Evolutionary conservation across 2,888 invertebrate genomes (phyloP), one percentile per base, ranked within the genome.

Genomic region (Tipula lateralis): DNA sequence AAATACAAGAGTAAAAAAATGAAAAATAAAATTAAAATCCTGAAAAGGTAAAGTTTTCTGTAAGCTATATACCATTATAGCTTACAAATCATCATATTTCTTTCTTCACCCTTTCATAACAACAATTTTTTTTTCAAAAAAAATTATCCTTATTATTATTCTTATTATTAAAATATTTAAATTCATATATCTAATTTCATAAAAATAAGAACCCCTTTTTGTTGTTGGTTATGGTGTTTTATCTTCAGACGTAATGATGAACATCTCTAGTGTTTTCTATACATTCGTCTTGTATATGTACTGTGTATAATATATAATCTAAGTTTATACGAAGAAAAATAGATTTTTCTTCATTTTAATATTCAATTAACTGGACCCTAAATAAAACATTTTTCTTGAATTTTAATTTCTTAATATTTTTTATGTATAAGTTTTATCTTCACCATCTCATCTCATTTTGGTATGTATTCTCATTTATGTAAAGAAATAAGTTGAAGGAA

Each of bases 101-200:
- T 66, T 66, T 24, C 66, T 66, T 66, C 66, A 66, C 66, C 66
- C 66, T 66, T 66, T 66, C n/a, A 66, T 3, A 44, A 44, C 44
- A 66, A 66, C 24, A 19, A 66, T 24, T 66, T 66, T 66, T 24
- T 24, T 24, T 66, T 24, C 9, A 4, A 6, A 19, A 50, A 50
- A 66, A 66, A 66, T 66, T 66, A 66, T 66, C 66, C 66, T 66
- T 66, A 66, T 66, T 66, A 66, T 66, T 66, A 66, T 66, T 66
- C 19, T 66, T 66, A 66, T 66, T 66, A 66, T 66, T 66, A 24
- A 66, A 66, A 66, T 66, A 66, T 66, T 66, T 66, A 66, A 66
- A 66, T 66, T 66, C 66, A 66, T 66, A 66, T 66, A 66, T 66
- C 66, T 66, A 66, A 66, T 66, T 66, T 66, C 66, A 66, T 9